Base-by-base conservation (phyloP, 2,888 invertebrate genomes). In the Drosophila setosimentum region DNA sequence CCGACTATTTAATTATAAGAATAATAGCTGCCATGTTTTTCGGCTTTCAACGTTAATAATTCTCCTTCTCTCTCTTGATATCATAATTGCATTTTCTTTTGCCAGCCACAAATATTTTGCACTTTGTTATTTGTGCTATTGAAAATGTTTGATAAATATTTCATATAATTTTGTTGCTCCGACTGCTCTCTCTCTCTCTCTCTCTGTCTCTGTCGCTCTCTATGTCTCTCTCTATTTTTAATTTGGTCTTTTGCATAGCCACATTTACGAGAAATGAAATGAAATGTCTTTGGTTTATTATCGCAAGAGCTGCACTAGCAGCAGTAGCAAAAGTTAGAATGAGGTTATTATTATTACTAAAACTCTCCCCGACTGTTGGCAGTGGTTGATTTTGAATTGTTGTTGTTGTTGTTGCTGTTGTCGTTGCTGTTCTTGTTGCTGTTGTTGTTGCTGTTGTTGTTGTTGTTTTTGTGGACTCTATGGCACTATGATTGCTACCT, bases 401-500 rank as follows among this genome's bases (percentile, higher is more conserved):
- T n/a, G n/a, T n/a, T n/a, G 57, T 48, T 16, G 11, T 32, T 58
- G 45, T 49, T 11, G 32, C 16, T 27, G 32, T n/a, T 33, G 40
- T 42, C 40, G 45, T 37, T 49, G 48, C 16, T 50, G 61, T 24
- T 45, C 45, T 24, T 40, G n/a, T 18, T 29, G 55, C 33, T n/a
- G 57, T 48, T 16, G 11, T 32, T 58, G 45, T 49, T 11, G 32
- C 16, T 27, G 32, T n/a, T 33, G 40, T 42, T 50, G 45, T 37
- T 49, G 48, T n/a, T 50, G 61, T 24, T 45, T 45, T 24, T 40
- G n/a, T 18, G 21, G 48, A 68, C 72, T 80, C 76, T 68, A 70
- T 70, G 76, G 84, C 72, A 87, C 78, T 75, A 82, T 80, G 77
- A 87, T 80, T 84, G 77, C 87, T 87, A 87, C 84, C 84, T 84